Percentiles rank a stretch among this genome's conserved stretches.
phyloP scores from a whole-genome alignment of 2,113 vertebrate genomes.

The Gymnorhina tibicen region DNA sequence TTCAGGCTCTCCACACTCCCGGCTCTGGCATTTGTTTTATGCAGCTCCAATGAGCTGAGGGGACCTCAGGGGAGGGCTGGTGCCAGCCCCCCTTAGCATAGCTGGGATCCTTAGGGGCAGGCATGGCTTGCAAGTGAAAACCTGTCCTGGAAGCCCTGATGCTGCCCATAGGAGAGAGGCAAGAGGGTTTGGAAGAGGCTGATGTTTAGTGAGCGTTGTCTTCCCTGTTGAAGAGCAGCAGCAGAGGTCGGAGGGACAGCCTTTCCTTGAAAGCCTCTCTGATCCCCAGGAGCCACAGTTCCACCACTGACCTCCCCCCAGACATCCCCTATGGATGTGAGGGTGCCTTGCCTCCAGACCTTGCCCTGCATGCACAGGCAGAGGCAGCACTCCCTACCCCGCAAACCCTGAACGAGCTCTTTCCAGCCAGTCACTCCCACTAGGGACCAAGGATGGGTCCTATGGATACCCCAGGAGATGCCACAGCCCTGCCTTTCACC shows the following conservation, averaged over 20 bases:
- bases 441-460: background rate
- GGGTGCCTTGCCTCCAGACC: background rate
- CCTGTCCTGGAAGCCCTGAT: background rate
- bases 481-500: background rate
- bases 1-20: conserved; percentile 35
- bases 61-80: background rate
- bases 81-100: background rate
- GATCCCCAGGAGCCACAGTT: background rate
- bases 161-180: accelerated
- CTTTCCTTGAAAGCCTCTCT: accelerated
- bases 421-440: background rate
- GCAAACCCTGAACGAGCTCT: accelerated
- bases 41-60: conserved; percentile 1
- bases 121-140: background rate
- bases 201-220: accelerated
- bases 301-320: background rate
- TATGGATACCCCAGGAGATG: accelerated
- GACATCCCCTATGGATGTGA: accelerated
- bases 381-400: background rate
- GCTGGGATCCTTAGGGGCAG: background rate
- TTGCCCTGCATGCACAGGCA: accelerated
- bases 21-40: conserved; percentile 51
- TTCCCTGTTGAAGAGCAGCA: background rate
- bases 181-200: background rate
- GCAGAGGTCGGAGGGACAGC: background rate